Evolutionary conservation across 2,113 vertebrate species (phyloP), one percentile per base, ranked within the genome.

Genomic region (Smithornis capensis): DNA sequence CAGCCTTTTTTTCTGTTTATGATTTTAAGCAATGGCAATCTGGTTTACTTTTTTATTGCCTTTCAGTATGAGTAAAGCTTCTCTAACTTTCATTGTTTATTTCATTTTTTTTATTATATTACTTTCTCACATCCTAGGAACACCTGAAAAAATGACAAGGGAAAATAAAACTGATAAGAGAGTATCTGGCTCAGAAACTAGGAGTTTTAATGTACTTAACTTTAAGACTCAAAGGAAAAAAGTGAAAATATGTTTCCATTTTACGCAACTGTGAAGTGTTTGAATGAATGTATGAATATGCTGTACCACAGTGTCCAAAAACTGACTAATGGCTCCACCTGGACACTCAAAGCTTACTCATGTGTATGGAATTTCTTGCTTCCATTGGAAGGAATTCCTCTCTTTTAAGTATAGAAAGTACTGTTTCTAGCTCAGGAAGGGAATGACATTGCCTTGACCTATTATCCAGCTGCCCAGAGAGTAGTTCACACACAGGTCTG

Each of bases 371-470:
- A 91, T 96, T 97, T 97, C 92, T 98, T 95, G 94, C 90, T 97
- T 92, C 92, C 77, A 94, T 89, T 98, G 91, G 97, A 98, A 98
- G 83, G 92, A 96, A 90, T 89, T 65, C 74, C 89, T 94, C 95
- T 87, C 86, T 97, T 89, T 8, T 90, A 97, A 97, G 97, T 94
- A 98, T 97, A 98, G 96, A 97, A 98, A 97, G 94, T 94, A 97
- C 98, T 98, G 92, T 98, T 93, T 95, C 65, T 71, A 75, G 67
- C 79, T 94, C 96, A 98, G 97, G 91, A 96, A 96, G 93, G 96
- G 91, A 96, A 95, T 97, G 97, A 97, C 98, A 95, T 96, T 97
- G 96, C 96, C 90, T 97, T 98, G 98, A 98, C 97, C 98, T 97
- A 96, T 94, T 95, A 95, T 95, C 97, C 98, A 98, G 98, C 98